These are phyloP conservation scores for Uria lomvia DNA, from an alignment of 2,113 vertebrate genomes.

Conservation along the genomic window DNA sequence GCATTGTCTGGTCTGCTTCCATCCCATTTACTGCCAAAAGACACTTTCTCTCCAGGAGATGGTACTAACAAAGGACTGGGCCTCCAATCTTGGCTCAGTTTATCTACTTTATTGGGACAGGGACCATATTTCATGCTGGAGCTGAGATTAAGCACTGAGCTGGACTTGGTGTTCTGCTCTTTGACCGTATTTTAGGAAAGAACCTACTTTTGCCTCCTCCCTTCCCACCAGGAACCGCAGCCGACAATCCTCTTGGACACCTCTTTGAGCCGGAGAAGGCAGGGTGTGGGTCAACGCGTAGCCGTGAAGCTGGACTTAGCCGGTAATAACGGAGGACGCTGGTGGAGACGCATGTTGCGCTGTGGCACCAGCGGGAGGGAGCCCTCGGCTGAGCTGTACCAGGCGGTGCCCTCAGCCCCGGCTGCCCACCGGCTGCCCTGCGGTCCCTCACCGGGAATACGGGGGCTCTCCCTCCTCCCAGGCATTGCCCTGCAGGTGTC, in stretches of 20 bases:
- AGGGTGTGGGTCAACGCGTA: accelerated
- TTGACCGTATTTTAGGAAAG: not conserved
- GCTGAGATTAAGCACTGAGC: not conserved
- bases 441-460: accelerated
- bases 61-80: constrained; percentile 6
- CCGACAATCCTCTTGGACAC: not conserved
- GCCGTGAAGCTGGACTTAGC: not conserved
- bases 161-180: not conserved
- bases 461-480: not conserved
- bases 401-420: not conserved
- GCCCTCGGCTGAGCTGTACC: too few relatives aligned
- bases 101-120: not conserved
- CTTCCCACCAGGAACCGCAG: not conserved
- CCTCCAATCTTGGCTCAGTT: not conserved
- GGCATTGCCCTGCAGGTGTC: not conserved
- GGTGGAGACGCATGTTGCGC: accelerated
- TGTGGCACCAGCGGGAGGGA: accelerated
- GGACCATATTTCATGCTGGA: constrained; percentile 6
- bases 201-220: not conserved
- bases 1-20: not conserved
- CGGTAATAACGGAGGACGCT: accelerated
- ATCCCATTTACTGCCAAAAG: constrained; percentile 24
- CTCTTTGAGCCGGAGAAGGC: not conserved
- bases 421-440: not conserved
- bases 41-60: constrained; percentile 5